These are phyloP conservation scores for Pterophyllum scalare DNA, from an alignment of 2,113 vertebrate species.

Conservation along the genomic window DNA sequence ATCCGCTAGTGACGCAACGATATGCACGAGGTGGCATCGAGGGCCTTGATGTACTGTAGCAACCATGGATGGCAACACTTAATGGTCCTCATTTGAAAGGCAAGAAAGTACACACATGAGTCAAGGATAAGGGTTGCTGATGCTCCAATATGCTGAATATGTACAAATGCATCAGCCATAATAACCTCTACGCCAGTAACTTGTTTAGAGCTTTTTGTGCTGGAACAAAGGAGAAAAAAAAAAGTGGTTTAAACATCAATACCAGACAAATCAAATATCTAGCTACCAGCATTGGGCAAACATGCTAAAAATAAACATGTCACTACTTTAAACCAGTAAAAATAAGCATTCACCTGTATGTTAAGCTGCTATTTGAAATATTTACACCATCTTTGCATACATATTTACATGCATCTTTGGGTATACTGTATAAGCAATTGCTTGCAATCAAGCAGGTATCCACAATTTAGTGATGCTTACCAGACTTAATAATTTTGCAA, in stretches of 20 bases:
- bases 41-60: background rate
- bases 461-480: background rate
- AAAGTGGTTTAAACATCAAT: background rate
- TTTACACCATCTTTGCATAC: no score
- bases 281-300: background rate
- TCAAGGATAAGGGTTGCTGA: rapidly evolving
- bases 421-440: background rate
- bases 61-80: background rate
- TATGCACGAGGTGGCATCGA: background rate
- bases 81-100: background rate
- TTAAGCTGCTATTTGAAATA: background rate
- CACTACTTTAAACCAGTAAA: background rate
- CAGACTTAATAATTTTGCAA: background rate
- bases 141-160: background rate
- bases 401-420: no score
- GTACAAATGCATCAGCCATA: background rate
- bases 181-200: background rate
- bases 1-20: rapidly evolving
- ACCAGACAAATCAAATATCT: background rate
- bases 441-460: background rate
- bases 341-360: background rate
- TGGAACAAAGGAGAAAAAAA: background rate
- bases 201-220: background rate
- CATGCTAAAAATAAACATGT: background rate
- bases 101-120: background rate